These are phyloP conservation scores for Pituophis catenifer DNA, from an alignment of 2,113 vertebrate genomes.

Conservation along the genomic window DNA sequence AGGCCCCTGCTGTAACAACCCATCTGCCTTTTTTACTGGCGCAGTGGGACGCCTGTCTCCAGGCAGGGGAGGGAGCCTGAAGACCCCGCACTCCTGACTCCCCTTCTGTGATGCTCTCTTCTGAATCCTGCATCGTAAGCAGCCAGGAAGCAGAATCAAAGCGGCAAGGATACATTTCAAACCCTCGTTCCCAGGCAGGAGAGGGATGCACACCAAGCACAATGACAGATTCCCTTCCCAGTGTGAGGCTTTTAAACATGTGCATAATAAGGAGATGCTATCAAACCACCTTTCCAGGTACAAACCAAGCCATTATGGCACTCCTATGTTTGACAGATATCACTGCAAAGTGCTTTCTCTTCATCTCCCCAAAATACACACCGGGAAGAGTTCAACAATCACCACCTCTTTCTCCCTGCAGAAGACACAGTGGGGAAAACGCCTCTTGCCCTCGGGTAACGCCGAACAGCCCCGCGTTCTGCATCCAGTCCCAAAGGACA, in stretches of 20 bases:
- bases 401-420: constrained; percentile 52
- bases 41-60: neutral
- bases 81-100: neutral
- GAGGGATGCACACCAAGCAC: constrained; percentile 3
- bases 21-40: neutral
- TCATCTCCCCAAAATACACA: constrained; percentile 51
- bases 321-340: neutral
- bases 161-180: neutral
- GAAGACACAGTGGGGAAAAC: constrained; percentile 60
- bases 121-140: neutral
- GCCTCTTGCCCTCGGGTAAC: constrained; percentile 65
- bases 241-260: constrained; percentile 1
- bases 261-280: neutral
- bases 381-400: constrained; percentile 55
- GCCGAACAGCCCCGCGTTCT: constrained; percentile 52
- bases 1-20: neutral
- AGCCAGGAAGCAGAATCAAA: neutral
- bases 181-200: neutral
- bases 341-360: constrained; percentile 44
- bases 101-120: neutral
- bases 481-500: constrained; percentile 57
- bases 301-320: neutral
- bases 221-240: constrained; percentile 10
- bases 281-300: constrained; percentile 8
- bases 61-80: neutral